Conservation (phyloP, 2,113 vertebrate genomes). For the Montifringilla adamsi region DNA sequence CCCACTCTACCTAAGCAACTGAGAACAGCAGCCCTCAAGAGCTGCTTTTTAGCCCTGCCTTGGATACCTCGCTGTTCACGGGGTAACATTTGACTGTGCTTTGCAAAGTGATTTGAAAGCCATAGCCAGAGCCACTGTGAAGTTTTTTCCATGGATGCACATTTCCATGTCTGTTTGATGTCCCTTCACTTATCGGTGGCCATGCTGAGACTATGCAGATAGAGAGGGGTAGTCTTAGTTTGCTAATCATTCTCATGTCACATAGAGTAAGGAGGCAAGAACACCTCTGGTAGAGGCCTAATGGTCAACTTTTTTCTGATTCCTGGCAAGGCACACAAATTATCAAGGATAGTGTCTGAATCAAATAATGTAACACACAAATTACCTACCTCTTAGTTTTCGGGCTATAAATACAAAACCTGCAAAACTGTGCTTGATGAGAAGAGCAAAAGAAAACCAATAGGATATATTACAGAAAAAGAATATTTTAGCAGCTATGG, state of each 20-base stretch:
- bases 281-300: neutral
- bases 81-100: neutral
- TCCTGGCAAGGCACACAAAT: neutral
- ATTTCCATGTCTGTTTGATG: neutral
- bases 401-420: neutral
- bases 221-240: neutral
- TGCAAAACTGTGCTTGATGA: neutral
- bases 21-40: neutral
- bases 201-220: neutral
- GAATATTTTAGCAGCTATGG: neutral
- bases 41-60: neutral
- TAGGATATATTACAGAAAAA: neutral
- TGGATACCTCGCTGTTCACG: rapidly evolving
- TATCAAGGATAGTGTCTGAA: neutral
- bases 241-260: neutral
- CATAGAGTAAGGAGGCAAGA: neutral
- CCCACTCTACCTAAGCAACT: neutral
- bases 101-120: neutral
- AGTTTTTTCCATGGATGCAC: neutral
- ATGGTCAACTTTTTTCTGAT: neutral
- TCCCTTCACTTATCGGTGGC: neutral
- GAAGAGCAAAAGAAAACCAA: neutral
- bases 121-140: neutral
- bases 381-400: neutral
- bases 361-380: neutral